Percentiles rank a stretch among this genome's conserved stretches.
Conservation (phyloP, 2,888 invertebrate genomes). For the Chaetoderma sp. region DNA sequence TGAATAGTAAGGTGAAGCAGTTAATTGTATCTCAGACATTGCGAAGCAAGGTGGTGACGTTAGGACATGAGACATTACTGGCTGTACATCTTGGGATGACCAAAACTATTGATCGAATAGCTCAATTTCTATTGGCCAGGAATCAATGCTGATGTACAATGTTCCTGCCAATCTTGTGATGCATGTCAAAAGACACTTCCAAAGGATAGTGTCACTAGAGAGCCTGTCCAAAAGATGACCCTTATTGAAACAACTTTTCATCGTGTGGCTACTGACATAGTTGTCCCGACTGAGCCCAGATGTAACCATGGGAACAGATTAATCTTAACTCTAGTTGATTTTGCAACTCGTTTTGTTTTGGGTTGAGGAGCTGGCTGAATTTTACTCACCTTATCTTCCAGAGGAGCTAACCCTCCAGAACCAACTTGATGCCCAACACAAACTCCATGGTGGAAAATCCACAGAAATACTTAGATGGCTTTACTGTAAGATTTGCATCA, state of each 20-base stretch:
- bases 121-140: slow-evolving; percentile 37
- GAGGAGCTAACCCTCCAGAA: too few species aligned
- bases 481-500: too few species aligned
- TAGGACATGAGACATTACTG: slow-evolving; percentile 28
- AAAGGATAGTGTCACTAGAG: slow-evolving; percentile 32
- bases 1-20: too few species aligned
- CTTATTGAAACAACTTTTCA: slow-evolving; percentile 35
- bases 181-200: slow-evolving; percentile 29
- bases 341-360: slow-evolving; percentile 37
- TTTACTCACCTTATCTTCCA: too few species aligned
- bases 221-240: slow-evolving; percentile 27
- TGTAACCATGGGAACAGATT: slow-evolving; percentile 33
- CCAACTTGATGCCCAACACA: too few species aligned
- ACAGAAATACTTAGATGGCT: too few species aligned
- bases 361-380: too few species aligned
- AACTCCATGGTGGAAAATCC: too few species aligned
- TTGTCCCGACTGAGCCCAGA: slow-evolving; percentile 38
- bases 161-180: slow-evolving; percentile 38
- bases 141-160: slow-evolving; percentile 18
- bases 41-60: too few species aligned
- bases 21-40: too few species aligned
- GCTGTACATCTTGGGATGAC: slow-evolving; percentile 27
- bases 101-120: slow-evolving; percentile 18
- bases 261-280: slow-evolving; percentile 38
- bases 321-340: slow-evolving; percentile 33